Evolutionary conservation across 2,113 vertebrate genomes (phyloP).

Genomic region (Rafetus swinhoei): DNA sequence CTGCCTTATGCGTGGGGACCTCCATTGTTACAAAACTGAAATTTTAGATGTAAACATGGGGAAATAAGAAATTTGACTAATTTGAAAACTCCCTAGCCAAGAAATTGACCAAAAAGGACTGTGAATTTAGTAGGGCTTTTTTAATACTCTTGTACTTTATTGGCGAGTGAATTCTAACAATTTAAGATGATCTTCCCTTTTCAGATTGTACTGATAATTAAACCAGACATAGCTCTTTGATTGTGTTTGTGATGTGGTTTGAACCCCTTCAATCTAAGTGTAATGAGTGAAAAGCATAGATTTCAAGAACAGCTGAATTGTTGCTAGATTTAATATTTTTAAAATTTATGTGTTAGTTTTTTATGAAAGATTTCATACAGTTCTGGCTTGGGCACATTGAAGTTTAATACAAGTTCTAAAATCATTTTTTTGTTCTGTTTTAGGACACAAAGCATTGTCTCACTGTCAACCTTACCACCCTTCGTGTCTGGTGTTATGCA

Average conservation of each 20-base stretch:
- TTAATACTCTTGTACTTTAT: not conserved
- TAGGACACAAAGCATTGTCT: conserved; percentile 95
- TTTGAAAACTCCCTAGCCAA: too few relatives aligned
- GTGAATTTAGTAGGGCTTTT: too few relatives aligned
- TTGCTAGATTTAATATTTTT: not conserved
- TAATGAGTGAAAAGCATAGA: not conserved
- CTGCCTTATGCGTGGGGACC: too few relatives aligned
- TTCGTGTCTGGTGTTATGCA: conserved; percentile 97
- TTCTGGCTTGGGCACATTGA: not conserved
- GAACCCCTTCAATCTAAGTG: not conserved
- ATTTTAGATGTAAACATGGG: too few relatives aligned
- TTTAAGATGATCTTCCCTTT: not conserved
- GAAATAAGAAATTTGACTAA: too few relatives aligned
- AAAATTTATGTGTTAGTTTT: not conserved
- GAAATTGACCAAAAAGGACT: too few relatives aligned
- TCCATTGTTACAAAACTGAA: too few relatives aligned
- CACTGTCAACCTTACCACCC: conserved; percentile 97
- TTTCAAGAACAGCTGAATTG: not conserved
- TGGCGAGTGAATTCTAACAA: not conserved
- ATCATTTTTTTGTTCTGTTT: conserved; percentile 1
- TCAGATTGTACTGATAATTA: not conserved
- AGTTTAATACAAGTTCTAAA: not conserved
- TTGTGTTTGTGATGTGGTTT: not conserved
- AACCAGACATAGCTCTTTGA: not conserved
- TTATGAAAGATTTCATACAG: not conserved